Conservation (phyloP, 1,140 invertebrate genomes). For the Macrotrachela quadricornifera region DNA sequence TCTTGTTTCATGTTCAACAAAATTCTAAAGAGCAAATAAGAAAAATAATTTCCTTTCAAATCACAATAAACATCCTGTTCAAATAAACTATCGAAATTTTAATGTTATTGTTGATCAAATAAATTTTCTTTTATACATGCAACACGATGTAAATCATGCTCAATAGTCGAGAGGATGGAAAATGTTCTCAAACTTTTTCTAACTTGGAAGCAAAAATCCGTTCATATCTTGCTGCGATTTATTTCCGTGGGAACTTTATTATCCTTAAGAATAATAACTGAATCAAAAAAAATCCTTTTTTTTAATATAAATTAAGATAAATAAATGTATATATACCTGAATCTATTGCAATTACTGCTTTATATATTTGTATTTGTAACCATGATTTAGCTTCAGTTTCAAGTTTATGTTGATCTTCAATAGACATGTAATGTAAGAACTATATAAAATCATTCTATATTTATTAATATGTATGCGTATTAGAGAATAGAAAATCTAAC, state of each 20-base stretch:
- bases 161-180: constrained; percentile 17
- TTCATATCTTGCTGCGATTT: constrained; percentile 11
- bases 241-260: too few relatives aligned
- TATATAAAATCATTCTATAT: constrained; percentile 9
- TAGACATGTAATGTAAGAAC: constrained; percentile 16
- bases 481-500: constrained; percentile 13
- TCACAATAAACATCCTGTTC: constrained; percentile 23
- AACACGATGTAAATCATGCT: constrained; percentile 23
- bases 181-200: constrained; percentile 20
- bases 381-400: constrained; percentile 21
- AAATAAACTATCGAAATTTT: constrained; percentile 20
- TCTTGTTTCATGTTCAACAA: constrained; percentile 22
- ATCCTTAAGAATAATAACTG: too few relatives aligned
- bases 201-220: too few relatives aligned
- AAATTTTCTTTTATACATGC: constrained; percentile 14
- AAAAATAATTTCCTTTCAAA: constrained; percentile 17
- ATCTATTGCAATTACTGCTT: constrained; percentile 16
- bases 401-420: constrained; percentile 17
- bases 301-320: too few relatives aligned
- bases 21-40: constrained; percentile 12
- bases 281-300: too few relatives aligned
- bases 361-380: constrained; percentile 23
- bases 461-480: background rate
- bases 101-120: constrained; percentile 24
- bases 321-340: too few relatives aligned